Base-by-base conservation (phyloP, 2,797 vertebrate genomes). In the Myotis daubentonii region DNA sequence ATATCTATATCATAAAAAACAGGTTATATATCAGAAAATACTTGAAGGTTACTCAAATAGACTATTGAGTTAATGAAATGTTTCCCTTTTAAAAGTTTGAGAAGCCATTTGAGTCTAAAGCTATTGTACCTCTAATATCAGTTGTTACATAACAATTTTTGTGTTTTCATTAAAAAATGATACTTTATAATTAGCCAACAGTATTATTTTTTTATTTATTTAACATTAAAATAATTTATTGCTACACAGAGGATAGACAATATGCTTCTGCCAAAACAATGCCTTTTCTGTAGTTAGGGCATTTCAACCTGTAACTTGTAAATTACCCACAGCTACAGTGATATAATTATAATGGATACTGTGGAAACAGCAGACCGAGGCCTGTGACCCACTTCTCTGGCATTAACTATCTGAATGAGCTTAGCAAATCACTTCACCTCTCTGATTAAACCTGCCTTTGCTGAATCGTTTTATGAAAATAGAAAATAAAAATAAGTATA, bases 1-100 rank as follows among this genome's bases (percentile, higher is more conserved):
- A 91, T 96, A 89, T 72, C 41, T 65, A 91, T 96, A 89, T 76
- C 41, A 13, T 76, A 89, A 55, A 60, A 80, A 93, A 75, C 60
- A 94, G 28, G 44, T 33, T 72, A 20, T 75, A 51, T 74, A 38
- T 96, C 8, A 74, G 66, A 72, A 83, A 92, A 91, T 80, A 96
- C 38, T 94, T 91, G n/a, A 93, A 38, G 11, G 17, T 28, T 70
- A 65, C 30, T 84, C 12, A 92, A 57, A 93, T 66, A 90, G n/a
- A 86, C 79, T 78, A 23, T 71, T 89, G 49, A 92, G 7, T 82
- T 68, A 76, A 70, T 84, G 44, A 92, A 90, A 86, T 66, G 81
- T 76, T 87, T 94, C 47, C 44, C 36, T 81, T 72, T 70, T 74
- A 91, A 89, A 91, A 20, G 4, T 70, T 85, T 91, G 80, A 87